Base-by-base conservation (phyloP, 53 echinoderm and acorn worm genomes). In the Stichopus horrens region DNA sequence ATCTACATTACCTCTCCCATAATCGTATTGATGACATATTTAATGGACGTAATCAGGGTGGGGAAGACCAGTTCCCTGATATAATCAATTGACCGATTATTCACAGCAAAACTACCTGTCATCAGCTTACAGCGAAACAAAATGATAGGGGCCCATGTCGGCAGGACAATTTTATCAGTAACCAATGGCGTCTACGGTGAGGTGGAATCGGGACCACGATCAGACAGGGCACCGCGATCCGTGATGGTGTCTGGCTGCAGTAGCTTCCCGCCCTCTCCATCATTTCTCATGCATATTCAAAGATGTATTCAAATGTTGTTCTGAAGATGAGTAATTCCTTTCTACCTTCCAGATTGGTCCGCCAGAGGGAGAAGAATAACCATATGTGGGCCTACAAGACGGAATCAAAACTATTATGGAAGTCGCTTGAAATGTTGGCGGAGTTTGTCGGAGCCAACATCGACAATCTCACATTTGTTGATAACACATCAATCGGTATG, bases 381-480 rank as follows among this genome's bases (percentile, higher is more conserved):
- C 85, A 85, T 5, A 22, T 37, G 10, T 85, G 85, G 85, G 67
- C 85, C 52, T 66, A 65, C 11, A 52, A 37, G 85, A 85, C 23
- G 0, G 85, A 85, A 65, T 67, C 85, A 7, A 52, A 53, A 7
- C 52, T 85, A 10, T 66, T 85, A 13, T 66, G 85, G 85, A 52
- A 65, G 65, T 85, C 85, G 2, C 85, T 23, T 5, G 68, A 67
- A 85, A 23, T 52, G 37, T 65, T 85, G 23, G 67, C 85, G 14
- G 18, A 85, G 10, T 66, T 66, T 85, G 85, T 85, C 7, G 85
- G 85, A 65, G 67, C 85, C 60, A 85, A 85, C 5, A 11, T 66
- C 1, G 85, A 85, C 5, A 68, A 85, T 65, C 22, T 66, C 51
- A 66, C 81, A 8, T 56, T 81, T 56, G 20, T 81, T 81, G 81